Base-by-base conservation (phyloP, 2,797 vertebrate species). In the Labeo calbasu region DNA sequence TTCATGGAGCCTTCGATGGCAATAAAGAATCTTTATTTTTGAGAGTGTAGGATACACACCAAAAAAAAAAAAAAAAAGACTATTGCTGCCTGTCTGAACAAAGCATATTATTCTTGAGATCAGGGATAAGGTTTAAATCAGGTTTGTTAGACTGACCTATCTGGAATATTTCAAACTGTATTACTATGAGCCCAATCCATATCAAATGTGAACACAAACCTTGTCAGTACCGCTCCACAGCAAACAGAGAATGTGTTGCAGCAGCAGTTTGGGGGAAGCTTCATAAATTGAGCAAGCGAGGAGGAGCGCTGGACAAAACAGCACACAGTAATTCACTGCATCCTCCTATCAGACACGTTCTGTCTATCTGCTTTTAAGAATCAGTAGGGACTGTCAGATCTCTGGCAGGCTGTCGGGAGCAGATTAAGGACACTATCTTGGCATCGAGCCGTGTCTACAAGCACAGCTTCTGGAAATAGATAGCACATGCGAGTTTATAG, bases 341-440 rank as follows among this genome's bases (percentile, higher is more conserved):
- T 80, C 83, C 81, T 50, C 23, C 77, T 46, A 77, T 85, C 70
- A 84, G 87, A 86, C 89, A 88, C 70, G 46, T 86, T 75, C 83
- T 87, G 89, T 92, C 91, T 88, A 84, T 86, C 72, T 83, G 46
- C 87, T 83, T 92, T 89, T 86, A 88, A 85, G 87, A 90, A 92
- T 92, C 92, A 90, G 89, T 88, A 83, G 88, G 83, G 86, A 85
- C 90, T 91, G 92, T 93, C 92, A 92, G 92, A 94, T 93, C 92
- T 89, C 85, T 91, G 92, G 93, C 93, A 91, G 91, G 84, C 90
- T 92, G 92, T 89, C 91, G 83, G 91, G 89, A 88, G 91, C 92
- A 92, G 92, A 94, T 94, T 94, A 92, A 92, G 89, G 91, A 91
- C 91, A 89, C 91, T 91, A 89, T 89, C 91, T 90, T 91, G 87